phyloP scores from a whole-genome alignment of 92 coral and sea anemone genomes.

The Metridium senile region DNA sequence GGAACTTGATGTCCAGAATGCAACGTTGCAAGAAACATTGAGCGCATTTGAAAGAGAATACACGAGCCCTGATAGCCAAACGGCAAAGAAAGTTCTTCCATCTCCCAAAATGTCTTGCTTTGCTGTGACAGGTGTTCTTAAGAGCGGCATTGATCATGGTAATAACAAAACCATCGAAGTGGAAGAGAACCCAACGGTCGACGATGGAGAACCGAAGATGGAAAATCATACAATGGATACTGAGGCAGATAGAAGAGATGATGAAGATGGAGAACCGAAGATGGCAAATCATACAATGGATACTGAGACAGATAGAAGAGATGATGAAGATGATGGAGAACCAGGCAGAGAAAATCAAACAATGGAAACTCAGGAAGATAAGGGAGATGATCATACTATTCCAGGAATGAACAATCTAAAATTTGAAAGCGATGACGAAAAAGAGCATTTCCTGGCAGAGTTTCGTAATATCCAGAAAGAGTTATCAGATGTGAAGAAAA shows the following conservation, averaged over 20 bases:
- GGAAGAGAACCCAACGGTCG: neutral
- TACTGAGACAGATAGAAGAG: too few relatives aligned
- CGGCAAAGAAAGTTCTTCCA: neutral
- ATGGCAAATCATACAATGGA: neutral
- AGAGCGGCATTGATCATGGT: neutral
- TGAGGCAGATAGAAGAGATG: too few relatives aligned
- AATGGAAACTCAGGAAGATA: neutral
- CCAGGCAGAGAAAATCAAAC: neutral
- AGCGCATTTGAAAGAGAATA: neutral
- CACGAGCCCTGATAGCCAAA: neutral
- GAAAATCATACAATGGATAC: neutral
- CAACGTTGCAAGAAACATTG: neutral
- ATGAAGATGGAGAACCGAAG: neutral
- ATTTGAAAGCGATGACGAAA: conserved; percentile 20
- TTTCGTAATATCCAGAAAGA: conserved; percentile 54
- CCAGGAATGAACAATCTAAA: neutral
- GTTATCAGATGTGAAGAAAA: conserved; percentile 43
- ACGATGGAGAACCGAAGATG: neutral
- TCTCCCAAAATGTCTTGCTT: conserved; percentile 6
- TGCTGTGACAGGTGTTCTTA: conserved; percentile 4
- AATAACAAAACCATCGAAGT: neutral
- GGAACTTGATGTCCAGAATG: neutral
- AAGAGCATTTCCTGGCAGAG: conserved; percentile 24
- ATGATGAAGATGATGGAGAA: neutral
- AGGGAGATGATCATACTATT: neutral